Evolutionary conservation across 2,797 vertebrate species (phyloP).

Genomic region (Lepilemur ruficaudatus): DNA sequence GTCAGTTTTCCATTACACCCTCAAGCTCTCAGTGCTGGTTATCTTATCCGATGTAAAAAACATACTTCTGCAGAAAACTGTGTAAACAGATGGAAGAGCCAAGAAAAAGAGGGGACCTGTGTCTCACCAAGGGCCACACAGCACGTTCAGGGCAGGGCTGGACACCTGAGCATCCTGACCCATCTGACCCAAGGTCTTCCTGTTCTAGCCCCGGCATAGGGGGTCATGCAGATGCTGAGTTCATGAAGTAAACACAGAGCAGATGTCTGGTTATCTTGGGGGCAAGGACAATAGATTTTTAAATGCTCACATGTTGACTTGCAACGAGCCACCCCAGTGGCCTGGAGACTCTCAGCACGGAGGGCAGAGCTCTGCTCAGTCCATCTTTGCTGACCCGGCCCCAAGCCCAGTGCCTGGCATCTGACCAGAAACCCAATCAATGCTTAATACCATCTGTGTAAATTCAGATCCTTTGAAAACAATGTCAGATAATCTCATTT

Average conservation of each 20-base stretch:
- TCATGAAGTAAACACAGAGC: background rate
- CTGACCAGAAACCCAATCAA: background rate
- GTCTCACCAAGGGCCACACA: background rate
- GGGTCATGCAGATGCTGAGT: background rate
- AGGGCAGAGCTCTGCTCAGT: background rate
- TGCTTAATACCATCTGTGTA: background rate
- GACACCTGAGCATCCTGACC: background rate
- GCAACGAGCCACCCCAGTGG: background rate
- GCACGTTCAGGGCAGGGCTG: background rate
- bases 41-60: slow-evolving; percentile 60
- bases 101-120: background rate
- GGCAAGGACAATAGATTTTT: background rate
- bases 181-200: background rate
- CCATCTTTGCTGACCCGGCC: background rate
- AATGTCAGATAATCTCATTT: background rate
- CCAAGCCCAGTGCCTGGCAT: background rate
- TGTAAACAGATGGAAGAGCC: slow-evolving; percentile 51
- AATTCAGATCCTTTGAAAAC: background rate
- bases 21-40: slow-evolving; percentile 38
- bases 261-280: background rate
- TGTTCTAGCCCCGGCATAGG: background rate
- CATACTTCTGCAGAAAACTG: slow-evolving; percentile 18
- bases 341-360: background rate
- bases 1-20: slow-evolving; percentile 70
- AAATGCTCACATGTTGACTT: background rate